phyloP scores from a whole-genome alignment of 2,888 invertebrate genomes.

The Quadriops clusia region DNA sequence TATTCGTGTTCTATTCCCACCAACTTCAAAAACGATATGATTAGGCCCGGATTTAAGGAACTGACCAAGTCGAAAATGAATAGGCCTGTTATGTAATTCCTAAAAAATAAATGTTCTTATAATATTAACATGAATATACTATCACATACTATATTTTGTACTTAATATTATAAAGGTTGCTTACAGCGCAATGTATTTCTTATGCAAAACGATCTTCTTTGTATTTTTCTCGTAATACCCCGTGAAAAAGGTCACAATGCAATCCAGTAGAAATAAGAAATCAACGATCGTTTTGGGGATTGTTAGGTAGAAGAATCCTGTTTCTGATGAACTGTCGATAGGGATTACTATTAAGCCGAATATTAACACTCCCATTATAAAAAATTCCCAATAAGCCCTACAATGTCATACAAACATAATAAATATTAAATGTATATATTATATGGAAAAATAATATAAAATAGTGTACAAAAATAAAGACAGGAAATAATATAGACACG shows the following conservation, averaged over 20 bases:
- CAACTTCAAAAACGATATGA: conserved; percentile 16
- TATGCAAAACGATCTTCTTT: conserved; percentile 11
- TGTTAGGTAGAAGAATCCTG: background rate
- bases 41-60: conserved; percentile 24
- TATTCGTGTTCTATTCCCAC: conserved; percentile 5
- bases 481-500: background rate
- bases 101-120: conserved; percentile 13
- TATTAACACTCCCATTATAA: conserved; percentile 9
- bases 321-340: conserved; percentile 3
- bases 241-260: conserved; percentile 10
- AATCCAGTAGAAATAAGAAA: conserved; percentile 9
- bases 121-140: background rate
- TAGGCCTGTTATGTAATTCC: conserved; percentile 26
- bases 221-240: conserved; percentile 11
- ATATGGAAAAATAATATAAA: no score
- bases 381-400: conserved; percentile 12
- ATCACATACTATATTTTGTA: no score
- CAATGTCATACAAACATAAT: no score
- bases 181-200: conserved; percentile 14
- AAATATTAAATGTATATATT: no score
- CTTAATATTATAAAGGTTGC: no score
- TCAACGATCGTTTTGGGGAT: conserved; percentile 7
- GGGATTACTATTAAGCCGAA: conserved; percentile 9
- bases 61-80: conserved; percentile 28
- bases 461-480: no score